Evolutionary conservation across 2,113 vertebrate species (phyloP), one percentile per base, ranked within the genome.

Genomic region (Oceanites oceanicus): DNA sequence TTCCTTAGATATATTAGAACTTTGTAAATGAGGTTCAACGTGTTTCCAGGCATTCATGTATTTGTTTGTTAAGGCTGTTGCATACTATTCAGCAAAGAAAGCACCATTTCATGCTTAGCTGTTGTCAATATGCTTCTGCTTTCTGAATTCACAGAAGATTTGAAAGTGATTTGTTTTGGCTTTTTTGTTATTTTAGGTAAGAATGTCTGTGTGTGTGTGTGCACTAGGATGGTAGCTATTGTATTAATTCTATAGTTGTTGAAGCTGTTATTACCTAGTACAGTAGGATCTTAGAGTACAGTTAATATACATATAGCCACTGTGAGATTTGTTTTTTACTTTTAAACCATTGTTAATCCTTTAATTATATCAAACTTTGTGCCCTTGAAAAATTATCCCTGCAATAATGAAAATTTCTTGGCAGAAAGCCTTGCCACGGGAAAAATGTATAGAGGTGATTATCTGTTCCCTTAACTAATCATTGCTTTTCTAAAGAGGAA

Each of bases 1-100:
- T 96, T 97, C 65, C 83, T 97, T 82, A 91, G 50, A 52, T 65
- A 71, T 83, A 83, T 65, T 61, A 89, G 86, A 93, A 59, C 27
- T 88, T 92, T 84, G 26, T 50, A 92, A 92, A 92, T 77, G 6
- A 90, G 30, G 7, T 85, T 88, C 55, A 79, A 8, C 4, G 2
- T 40, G 30, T 85, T 93, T 75, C 66, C 42, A 80, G 58, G 6
- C 52, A 86, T 70, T 84, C 23, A 11, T 12, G 6, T 82, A 42
- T 70, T 87, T 87, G 56, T 83, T 93, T 86, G 19, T 61, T 72
- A 59, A 74, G 55, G 36, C 6, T 75, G 6, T 67, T 76, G 2
- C 20, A 11, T 59, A 44, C 12, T 34, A 23, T 44, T 63, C 56
- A 62, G 9, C 9, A 66, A 49, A 79, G 42, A 82, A 90, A 92